phyloP scores from a whole-genome alignment of 1,140 invertebrate genomes.

The Prorops nasuta region DNA sequence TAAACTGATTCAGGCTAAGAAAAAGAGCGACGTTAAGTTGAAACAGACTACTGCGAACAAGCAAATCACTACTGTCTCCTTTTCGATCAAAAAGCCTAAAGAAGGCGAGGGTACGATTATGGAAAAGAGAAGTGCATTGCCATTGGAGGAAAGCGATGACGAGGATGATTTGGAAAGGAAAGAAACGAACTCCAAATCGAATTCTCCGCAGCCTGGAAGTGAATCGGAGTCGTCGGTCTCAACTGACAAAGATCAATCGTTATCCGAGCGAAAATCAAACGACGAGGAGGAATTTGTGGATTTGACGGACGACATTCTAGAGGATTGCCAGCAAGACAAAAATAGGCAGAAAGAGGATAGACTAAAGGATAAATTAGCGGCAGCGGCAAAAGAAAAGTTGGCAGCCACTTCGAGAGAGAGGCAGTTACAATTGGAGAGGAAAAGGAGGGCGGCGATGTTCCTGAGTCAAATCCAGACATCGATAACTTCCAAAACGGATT shows the following conservation, averaged over 20 bases:
- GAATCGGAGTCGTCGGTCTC: conserved; percentile 3
- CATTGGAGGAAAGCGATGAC: conserved; percentile 73
- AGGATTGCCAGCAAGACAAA: conserved; percentile 48
- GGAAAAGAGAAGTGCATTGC: conserved; percentile 67
- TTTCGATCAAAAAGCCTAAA: conserved; percentile 79
- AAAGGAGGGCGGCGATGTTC: conserved; percentile 65
- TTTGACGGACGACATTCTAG: conserved; percentile 55
- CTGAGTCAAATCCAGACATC: conserved; percentile 61
- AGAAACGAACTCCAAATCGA: conserved; percentile 33
- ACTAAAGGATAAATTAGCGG: conserved; percentile 64
- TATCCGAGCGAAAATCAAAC: conserved; percentile 26
- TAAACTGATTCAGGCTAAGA: conserved; percentile 54
- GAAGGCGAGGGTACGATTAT: conserved; percentile 66
- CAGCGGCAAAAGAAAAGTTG: conserved; percentile 63
- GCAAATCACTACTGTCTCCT: conserved; percentile 66
- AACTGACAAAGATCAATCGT: conserved; percentile 22
- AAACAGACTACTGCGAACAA: conserved; percentile 27
- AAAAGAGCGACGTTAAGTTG: conserved; percentile 35
- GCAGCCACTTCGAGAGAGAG: conserved; percentile 61
- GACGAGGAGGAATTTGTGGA: conserved; percentile 53
- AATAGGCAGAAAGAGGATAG: conserved; percentile 60
- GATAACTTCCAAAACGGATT: conserved; percentile 18
- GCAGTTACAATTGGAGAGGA: conserved; percentile 71
- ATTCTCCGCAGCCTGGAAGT: conserved; percentile 26
- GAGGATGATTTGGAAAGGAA: conserved; percentile 60